These are phyloP conservation scores for Lobophora halterata DNA, from an alignment of 2,888 invertebrate species.

Conservation along the genomic window DNA sequence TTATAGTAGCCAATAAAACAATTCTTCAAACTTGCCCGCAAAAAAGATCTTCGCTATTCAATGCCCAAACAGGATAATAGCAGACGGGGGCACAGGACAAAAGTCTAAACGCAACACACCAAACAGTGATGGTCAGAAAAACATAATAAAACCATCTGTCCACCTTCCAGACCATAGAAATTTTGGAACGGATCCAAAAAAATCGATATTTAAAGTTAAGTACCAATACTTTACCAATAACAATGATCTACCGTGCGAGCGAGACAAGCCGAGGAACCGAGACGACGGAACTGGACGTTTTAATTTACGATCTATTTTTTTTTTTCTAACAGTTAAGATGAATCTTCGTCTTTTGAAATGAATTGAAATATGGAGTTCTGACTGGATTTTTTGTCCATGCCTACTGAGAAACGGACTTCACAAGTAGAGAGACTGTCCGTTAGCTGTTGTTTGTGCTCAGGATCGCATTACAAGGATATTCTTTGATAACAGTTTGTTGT, in stretches of 20 bases:
- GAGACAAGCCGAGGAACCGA: conserved; percentile 53
- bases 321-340: conserved; percentile 72
- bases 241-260: conserved; percentile 58
- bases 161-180: conserved; percentile 52
- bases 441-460: conserved; percentile 59
- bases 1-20: conserved; percentile 75
- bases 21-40: conserved; percentile 73
- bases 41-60: conserved; percentile 68
- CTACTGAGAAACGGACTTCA: conserved; percentile 77
- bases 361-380: conserved; percentile 72
- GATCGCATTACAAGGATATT: conserved; percentile 63
- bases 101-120: conserved; percentile 70
- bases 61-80: conserved; percentile 70
- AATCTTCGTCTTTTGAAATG: conserved; percentile 76
- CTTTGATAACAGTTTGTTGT: conserved; percentile 60
- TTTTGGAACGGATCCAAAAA: conserved; percentile 65
- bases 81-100: conserved; percentile 68
- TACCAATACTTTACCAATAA: conserved; percentile 67
- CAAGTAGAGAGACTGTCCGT: conserved; percentile 67
- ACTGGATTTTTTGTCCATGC: conserved; percentile 65
- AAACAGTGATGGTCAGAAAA: conserved; percentile 55
- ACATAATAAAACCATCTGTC: conserved; percentile 70
- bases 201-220: conserved; percentile 74
- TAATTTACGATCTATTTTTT: conserved; percentile 77
- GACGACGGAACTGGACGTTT: conserved; percentile 66